Evolutionary conservation across 2,113 vertebrate species (phyloP), one percentile per base, ranked within the genome.

Genomic region (Candoia aspera): DNA sequence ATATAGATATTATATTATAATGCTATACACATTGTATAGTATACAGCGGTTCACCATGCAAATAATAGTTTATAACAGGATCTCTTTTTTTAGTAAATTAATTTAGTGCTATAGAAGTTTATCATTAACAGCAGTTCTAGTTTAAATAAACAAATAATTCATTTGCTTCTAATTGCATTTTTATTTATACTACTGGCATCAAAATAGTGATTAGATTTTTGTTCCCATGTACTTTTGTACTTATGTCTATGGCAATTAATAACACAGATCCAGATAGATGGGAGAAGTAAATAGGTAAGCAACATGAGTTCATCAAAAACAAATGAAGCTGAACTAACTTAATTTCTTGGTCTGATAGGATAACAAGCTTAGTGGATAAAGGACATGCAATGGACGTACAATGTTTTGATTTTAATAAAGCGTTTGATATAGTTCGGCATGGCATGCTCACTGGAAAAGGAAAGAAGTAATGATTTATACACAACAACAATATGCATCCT

Each of bases 291-390:
- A 95, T 92, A 94, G 89, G 88, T 93, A 93, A 91, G 73, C 89
- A 95, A 92, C 93, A 93, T 10, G 88, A 92, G 57, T 93, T 96
- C 95, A 96, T 97, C 92, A 95, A 94, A 96, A 97, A 8, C 86
- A 96, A 96, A 97, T 95, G 91, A 94, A 96, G 95, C 92, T 95
- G 95, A 97, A 96, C 95, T 95, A 97, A 97, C 93, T n/a, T 94
- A 0, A 96, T 96, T 97, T 95, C 92, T 95, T 94, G 91, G 85
- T 90, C 23, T 94, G 91, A 92, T 93, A 95, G 60, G 92, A 93
- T 96, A 95, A 97, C 93, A 96, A 94, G 93, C 93, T 95, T 93
- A 93, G 90, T 83, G 92, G 86, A 94, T 93, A 96, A 95, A 95
- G 57, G 79, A 95, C 92, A 95, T 92, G 6, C 91, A 92, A 60